Evolutionary conservation across 2,113 vertebrate genomes (phyloP).

Genomic region (Cryptoleucopteryx plumbea): DNA sequence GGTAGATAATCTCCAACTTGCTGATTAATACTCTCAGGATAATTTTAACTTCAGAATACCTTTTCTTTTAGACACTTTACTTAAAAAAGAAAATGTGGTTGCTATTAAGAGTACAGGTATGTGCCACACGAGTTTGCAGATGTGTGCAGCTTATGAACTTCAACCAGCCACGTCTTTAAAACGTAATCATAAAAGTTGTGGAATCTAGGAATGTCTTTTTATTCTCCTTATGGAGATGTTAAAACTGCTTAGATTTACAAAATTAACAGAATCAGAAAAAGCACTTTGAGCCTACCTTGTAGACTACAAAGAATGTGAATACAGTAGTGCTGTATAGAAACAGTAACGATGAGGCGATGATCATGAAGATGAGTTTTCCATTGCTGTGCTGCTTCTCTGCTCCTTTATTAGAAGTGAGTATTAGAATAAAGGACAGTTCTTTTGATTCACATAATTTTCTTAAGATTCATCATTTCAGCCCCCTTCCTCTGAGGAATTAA

Average conservation of each 20-base stretch:
- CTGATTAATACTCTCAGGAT: background rate
- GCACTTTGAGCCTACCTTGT: constrained; percentile 50
- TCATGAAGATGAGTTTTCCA: background rate
- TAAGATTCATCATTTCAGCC: background rate
- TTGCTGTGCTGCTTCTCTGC: background rate
- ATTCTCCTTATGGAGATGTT: background rate
- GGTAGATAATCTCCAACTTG: background rate
- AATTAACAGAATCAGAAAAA: background rate
- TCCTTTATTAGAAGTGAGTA: constrained; percentile 13
- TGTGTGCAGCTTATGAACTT: background rate
- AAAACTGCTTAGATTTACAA: background rate
- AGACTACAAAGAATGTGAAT: background rate
- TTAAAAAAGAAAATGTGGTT: background rate
- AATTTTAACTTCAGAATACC: background rate
- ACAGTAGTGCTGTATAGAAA: constrained; percentile 50
- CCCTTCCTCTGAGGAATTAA: background rate
- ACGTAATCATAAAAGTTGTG: background rate
- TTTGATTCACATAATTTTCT: background rate
- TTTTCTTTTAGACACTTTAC: background rate
- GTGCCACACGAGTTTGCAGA: background rate
- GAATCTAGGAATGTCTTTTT: background rate
- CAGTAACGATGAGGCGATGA: background rate
- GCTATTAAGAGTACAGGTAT: background rate
- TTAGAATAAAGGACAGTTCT: constrained; percentile 5
- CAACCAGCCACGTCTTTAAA: background rate